These are phyloP conservation scores for Syndactyla subalaris DNA, from an alignment of 2,797 vertebrate species.

Conservation along the genomic window DNA sequence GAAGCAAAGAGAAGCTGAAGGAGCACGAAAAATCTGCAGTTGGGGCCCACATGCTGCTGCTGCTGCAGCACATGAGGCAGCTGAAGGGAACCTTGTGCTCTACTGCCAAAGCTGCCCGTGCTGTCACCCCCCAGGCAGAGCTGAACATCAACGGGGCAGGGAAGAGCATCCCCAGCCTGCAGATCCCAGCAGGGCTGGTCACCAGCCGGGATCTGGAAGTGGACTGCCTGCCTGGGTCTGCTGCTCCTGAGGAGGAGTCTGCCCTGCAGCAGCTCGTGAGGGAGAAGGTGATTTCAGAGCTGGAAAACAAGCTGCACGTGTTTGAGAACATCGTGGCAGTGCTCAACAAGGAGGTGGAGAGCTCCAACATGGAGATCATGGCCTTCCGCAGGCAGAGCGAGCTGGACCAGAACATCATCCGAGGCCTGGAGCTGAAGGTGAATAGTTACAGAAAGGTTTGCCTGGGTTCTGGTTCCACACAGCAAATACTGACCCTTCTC, in stretches of 20 bases:
- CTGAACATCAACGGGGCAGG: background rate
- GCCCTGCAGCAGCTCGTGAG: conserved; percentile 58
- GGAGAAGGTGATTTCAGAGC: conserved; percentile 76
- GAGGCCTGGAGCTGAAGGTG: conserved; percentile 82
- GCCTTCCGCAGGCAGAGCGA: conserved; percentile 79
- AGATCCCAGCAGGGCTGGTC: conserved; percentile 45
- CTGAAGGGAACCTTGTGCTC: conserved; percentile 55
- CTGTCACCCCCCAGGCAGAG: background rate
- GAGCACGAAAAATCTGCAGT: conserved; percentile 77
- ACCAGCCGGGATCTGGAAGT: conserved; percentile 50
- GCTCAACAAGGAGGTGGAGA: conserved; percentile 85
- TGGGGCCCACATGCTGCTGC: conserved; percentile 76
- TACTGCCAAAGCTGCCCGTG: background rate
- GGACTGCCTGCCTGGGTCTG: conserved; percentile 49
- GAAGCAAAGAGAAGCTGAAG: conserved; percentile 73
- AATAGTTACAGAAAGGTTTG: background rate
- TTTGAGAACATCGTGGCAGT: conserved; percentile 86
- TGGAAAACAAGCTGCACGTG: conserved; percentile 82
- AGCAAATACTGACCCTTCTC: fast-evolving
- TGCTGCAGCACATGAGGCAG: conserved; percentile 74
- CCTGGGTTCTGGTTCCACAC: background rate
- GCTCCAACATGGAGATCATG: conserved; percentile 73
- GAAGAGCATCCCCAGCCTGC: conserved; percentile 57
- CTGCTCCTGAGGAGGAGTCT: conserved; percentile 29
- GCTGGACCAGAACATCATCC: conserved; percentile 76